Evolutionary conservation across 92 coral and sea anemone genomes (phyloP), one percentile per base, ranked within the genome.

Genomic region (Epizoanthus stellaris): DNA sequence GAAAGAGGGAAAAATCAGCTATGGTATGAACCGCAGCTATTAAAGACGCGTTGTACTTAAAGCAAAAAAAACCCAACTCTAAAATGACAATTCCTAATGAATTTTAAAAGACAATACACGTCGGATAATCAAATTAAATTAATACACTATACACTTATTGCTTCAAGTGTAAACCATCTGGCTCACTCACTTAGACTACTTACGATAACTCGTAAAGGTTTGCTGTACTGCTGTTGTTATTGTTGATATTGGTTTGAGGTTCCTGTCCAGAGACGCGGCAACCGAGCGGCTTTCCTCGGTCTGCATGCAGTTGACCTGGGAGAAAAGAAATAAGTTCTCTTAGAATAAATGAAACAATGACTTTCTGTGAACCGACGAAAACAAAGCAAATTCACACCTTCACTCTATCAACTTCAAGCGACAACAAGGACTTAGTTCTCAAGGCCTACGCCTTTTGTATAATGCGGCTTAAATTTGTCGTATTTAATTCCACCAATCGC

Each of bases 401-500:
- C 21, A 39, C 62, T 73, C 10, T 20, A 19, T 52, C 3, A 68
- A 19, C n/a, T 36, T 40, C 52, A 43, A 68, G 21, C n/a, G 39
- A 68, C 5, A 67, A 67, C 52, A 36, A 25, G 49, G 52, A 6
- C 19, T 30, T 66, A 12, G 16, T 4, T 23, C 43, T 66, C 39
- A 17, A 30, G 7, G 15, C 39, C 73, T n/a, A 36, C 39, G 73
- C 49, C 73, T 68, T 2, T 13, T 13, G 60, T 49, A 38, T 56
- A 45, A 73, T 45, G 15, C 39, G 8, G 53, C 43, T 17, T 10
- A 68, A 68, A 16, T 17, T 17, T 38, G 52, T 73, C 39, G 45
- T 13, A 49, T 73, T 73, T 73, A 73, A 53, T 12, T 73, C 15
- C 52, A 54, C 77, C 77, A 73, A 73, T 73, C 17, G 19, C 13